These are phyloP conservation scores for Megathymus violae DNA, from an alignment of 1,140 invertebrate species.

Conservation along the genomic window DNA sequence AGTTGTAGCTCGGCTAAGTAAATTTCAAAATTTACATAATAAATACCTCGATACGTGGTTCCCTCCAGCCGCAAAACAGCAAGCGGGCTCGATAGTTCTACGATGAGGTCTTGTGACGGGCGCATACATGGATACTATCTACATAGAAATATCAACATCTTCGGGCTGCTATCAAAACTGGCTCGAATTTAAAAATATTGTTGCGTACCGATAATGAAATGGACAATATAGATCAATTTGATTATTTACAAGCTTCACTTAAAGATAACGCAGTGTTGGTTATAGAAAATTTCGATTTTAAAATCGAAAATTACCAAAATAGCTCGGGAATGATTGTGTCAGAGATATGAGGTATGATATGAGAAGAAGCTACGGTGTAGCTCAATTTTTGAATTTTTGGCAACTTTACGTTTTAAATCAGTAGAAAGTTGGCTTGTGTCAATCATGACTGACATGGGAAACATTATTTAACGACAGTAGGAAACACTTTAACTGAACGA, in stretches of 20 bases:
- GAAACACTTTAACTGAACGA: slow-evolving; percentile 7
- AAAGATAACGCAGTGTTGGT: slow-evolving; percentile 33
- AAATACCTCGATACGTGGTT: slow-evolving; percentile 8
- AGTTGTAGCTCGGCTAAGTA: slow-evolving; percentile 10
- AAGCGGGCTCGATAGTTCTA: not conserved
- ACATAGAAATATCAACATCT: slow-evolving; percentile 20
- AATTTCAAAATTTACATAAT: slow-evolving; percentile 13
- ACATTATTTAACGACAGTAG: slow-evolving; percentile 1
- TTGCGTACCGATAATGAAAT: slow-evolving; percentile 21
- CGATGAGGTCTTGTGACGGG: slow-evolving; percentile 13
- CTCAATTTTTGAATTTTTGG: too few species aligned
- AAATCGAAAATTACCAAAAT: slow-evolving; percentile 37
- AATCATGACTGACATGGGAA: slow-evolving; percentile 5
- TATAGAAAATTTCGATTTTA: slow-evolving; percentile 40
- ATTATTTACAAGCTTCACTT: too few species aligned
- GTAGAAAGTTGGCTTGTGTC: slow-evolving; percentile 7
- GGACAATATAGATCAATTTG: slow-evolving; percentile 29
- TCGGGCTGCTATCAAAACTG: slow-evolving; percentile 22
- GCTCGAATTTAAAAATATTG: slow-evolving; percentile 31
- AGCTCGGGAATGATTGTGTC: slow-evolving; percentile 43
- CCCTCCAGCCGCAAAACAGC: slow-evolving; percentile 3
- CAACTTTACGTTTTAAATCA: slow-evolving; percentile 15
- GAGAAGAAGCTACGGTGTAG: slow-evolving; percentile 36
- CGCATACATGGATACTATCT: slow-evolving; percentile 10
- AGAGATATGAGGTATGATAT: slow-evolving; percentile 34